Percentiles rank a stretch among this genome's conserved stretches.
Evolutionary conservation across 2,888 invertebrate genomes (phyloP).

Genomic region (Steinernema hermaphroditum): DNA sequence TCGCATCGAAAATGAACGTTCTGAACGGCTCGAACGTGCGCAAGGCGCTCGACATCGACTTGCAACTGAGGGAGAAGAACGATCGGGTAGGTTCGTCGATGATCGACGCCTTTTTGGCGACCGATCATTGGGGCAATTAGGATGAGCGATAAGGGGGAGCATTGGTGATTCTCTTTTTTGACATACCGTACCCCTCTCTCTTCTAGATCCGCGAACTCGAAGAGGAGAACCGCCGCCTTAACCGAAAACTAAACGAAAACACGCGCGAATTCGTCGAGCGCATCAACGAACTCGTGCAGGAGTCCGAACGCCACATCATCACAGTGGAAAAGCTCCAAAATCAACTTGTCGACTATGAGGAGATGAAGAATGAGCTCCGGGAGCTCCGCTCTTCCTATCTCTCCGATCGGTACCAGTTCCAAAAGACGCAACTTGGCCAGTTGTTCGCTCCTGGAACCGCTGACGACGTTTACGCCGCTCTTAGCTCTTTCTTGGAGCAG

Average conservation of each 20-base stretch:
- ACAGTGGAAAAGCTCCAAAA: slow-evolving; percentile 43
- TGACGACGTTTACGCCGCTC: slow-evolving; percentile 50
- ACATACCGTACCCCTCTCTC: too few species aligned
- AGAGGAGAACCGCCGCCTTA: slow-evolving; percentile 42
- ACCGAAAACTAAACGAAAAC: slow-evolving; percentile 37
- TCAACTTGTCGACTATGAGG: slow-evolving; percentile 33
- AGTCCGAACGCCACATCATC: slow-evolving; percentile 47
- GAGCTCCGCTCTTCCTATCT: slow-evolving; percentile 23
- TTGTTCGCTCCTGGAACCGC: slow-evolving; percentile 30
- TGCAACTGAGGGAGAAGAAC: slow-evolving; percentile 24
- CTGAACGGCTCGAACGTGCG: slow-evolving; percentile 24
- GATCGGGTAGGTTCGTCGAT: slow-evolving; percentile 6
- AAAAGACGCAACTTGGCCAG: slow-evolving; percentile 20
- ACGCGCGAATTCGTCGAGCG: slow-evolving; percentile 38
- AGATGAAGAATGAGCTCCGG: slow-evolving; percentile 25
- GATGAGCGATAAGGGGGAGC: too few species aligned
- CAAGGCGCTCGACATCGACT: slow-evolving; percentile 24
- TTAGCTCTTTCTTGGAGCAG: slow-evolving; percentile 45
- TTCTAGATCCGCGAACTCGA: slow-evolving; percentile 41
- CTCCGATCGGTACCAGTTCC: slow-evolving; percentile 29
- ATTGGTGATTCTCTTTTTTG: too few species aligned
- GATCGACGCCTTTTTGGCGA: too few species aligned
- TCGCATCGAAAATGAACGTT: slow-evolving; percentile 28
- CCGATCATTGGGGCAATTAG: too few species aligned
- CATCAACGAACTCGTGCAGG: slow-evolving; percentile 44